Base-by-base conservation (phyloP, 2,888 invertebrate species). In the Yponomeuta evonymella region DNA sequence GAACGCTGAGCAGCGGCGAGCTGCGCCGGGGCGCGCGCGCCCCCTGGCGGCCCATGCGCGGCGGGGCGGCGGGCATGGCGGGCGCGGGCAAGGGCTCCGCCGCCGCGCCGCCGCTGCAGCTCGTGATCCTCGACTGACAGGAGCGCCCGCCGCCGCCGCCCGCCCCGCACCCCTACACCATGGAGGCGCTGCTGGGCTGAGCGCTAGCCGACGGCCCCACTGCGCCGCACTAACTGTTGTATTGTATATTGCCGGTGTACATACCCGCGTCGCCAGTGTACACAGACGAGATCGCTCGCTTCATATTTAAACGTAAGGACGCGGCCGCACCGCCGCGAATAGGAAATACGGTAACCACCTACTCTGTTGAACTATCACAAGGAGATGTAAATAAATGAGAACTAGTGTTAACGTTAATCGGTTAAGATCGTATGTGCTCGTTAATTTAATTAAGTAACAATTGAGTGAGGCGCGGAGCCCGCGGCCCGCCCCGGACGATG, bases 21-120 rank as follows among this genome's bases (percentile, higher is more conserved):
- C 91, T 97, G 81, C 94, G 97, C 81, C 94, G 97, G 81, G 96
- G 97, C 70, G 97, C 97, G 66, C 94, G 97, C 75, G 97, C 97
- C 83, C 97, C 97, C n/a, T 97, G 96, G 95, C 93, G 95, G 80
- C 93, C 93, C 74, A 75, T 75, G 75, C 77, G 78, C 74, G 78
- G 72, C 72, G 71, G 71, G 73, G 72, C 71, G 67, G 73, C 73
- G 71, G 72, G 75, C 73, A 75, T 74, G 74, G 75, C 78, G 76
- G 78, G 43, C 71, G 78, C 78, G 76, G 78, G 76, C 74, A 78
- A 33, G 58, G 63, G 69, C 67, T 69, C 64, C 66, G 65, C 70
- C 77, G 78, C 76, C 78, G 48, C 72, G 78, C 78, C 84, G 75
- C 93, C 94, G 86, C 93, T 94, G 86, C 94, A 95, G 90, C 95